These are phyloP conservation scores for Noctua janthina DNA, from an alignment of 2,888 invertebrate species.

Conservation along the genomic window DNA sequence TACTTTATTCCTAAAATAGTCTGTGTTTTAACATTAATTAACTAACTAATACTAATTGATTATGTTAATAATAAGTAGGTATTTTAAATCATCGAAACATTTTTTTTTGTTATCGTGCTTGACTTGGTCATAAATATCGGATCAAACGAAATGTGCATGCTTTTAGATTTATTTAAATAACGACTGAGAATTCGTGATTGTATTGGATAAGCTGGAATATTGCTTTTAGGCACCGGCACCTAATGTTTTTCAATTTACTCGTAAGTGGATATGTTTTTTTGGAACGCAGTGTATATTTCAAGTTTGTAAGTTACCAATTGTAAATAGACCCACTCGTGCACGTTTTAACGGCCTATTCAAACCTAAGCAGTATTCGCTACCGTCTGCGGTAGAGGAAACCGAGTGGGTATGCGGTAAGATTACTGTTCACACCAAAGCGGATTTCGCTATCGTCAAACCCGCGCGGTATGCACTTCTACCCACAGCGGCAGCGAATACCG, in stretches of 20 bases:
- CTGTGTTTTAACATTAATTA: not conserved
- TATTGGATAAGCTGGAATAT: slow-evolving; percentile 11
- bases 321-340: no score
- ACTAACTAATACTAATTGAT: slow-evolving; percentile 32
- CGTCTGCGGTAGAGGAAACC: no score
- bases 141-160: not conserved
- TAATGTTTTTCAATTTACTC: not conserved
- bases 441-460: no score
- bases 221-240: not conserved
- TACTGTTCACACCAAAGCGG: no score
- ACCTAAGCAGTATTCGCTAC: no score
- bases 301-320: no score
- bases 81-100: not conserved
- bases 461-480: no score
- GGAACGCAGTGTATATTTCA: not conserved
- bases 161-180: slow-evolving; percentile 34
- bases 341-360: no score
- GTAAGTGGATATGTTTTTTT: not conserved
- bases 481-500: no score
- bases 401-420: no score
- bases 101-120: slow-evolving; percentile 25
- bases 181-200: not conserved
- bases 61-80: slow-evolving; percentile 19
- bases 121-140: slow-evolving; percentile 7
- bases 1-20: not conserved